Conservation (phyloP, 2,113 vertebrate genomes). For the Oryzias javanicus region DNA sequence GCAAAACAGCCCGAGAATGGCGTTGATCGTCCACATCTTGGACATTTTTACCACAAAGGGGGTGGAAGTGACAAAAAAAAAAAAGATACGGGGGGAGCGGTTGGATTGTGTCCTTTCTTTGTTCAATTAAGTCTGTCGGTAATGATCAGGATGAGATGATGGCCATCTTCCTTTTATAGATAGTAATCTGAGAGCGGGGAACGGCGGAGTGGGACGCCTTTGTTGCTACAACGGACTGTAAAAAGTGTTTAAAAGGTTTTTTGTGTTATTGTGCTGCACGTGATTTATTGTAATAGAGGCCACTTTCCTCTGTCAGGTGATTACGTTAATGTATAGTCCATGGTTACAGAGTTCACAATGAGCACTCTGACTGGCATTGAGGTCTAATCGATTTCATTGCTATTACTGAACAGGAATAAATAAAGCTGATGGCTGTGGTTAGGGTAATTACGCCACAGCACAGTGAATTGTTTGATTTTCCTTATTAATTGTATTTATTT, state of each 20-base stretch:
- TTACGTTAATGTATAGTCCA: conserved; percentile 62
- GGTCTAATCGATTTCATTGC: conserved; percentile 78
- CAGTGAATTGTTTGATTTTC: conserved; percentile 79
- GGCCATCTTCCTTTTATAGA: conserved; percentile 74
- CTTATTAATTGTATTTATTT: conserved; percentile 85
- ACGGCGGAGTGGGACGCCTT: conserved; percentile 21
- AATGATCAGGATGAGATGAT: conserved; percentile 79
- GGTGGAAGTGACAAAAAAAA: conserved; percentile 32
- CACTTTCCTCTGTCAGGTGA: conserved; percentile 62
- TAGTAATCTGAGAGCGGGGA: conserved; percentile 57
- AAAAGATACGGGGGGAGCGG: conserved; percentile 59
- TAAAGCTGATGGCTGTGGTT: conserved; percentile 77
- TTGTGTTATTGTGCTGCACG: conserved; percentile 36
- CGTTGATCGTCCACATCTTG: conserved; percentile 58
- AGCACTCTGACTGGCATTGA: conserved; percentile 71
- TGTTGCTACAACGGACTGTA: conserved; percentile 21
- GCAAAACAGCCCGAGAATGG: conserved; percentile 35
- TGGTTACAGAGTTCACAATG: conserved; percentile 56
- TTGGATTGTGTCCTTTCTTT: conserved; percentile 90
- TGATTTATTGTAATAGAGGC: conserved; percentile 58
- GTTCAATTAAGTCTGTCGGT: conserved; percentile 83
- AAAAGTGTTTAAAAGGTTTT: conserved; percentile 36
- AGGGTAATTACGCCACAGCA: conserved; percentile 78
- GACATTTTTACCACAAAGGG: conserved; percentile 83
- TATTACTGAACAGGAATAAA: conserved; percentile 79